These are phyloP conservation scores for Xestia ashworthii DNA, from an alignment of 2,888 invertebrate species.

Conservation along the genomic window DNA sequence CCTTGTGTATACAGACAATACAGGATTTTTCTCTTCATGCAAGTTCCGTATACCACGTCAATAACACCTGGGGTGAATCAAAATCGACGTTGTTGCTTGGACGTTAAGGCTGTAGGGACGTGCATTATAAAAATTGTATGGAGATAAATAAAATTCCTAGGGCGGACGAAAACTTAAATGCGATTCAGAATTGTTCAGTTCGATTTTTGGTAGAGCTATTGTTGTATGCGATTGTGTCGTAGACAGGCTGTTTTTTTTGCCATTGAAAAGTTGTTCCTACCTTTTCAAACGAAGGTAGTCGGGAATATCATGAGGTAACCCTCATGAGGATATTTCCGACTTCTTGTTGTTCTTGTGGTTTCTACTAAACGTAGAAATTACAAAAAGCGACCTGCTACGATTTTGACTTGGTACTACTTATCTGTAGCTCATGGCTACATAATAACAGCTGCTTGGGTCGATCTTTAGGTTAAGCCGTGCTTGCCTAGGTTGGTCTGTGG, in stretches of 20 bases:
- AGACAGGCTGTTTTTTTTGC: slow-evolving; percentile 28
- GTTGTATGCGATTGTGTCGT: slow-evolving; percentile 38
- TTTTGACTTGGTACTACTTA: too few relatives aligned
- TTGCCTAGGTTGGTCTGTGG: too few relatives aligned
- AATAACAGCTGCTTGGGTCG: too few relatives aligned
- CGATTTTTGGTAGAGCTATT: slow-evolving; percentile 54
- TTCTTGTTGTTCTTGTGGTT: too few relatives aligned
- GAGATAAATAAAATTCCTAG: slow-evolving; percentile 59
- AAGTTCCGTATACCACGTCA: slow-evolving; percentile 43
- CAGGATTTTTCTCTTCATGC: slow-evolving; percentile 60
- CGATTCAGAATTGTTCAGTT: slow-evolving; percentile 61
- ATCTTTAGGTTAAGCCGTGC: too few relatives aligned
- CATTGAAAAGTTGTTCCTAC: slow-evolving; percentile 12
- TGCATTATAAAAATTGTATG: slow-evolving; percentile 35
- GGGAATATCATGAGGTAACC: too few relatives aligned
- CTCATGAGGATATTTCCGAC: too few relatives aligned
- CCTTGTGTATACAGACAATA: slow-evolving; percentile 56
- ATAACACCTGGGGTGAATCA: slow-evolving; percentile 11
- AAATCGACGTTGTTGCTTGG: slow-evolving; percentile 28
- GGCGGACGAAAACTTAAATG: slow-evolving; percentile 61
- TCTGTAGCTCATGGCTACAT: too few relatives aligned
- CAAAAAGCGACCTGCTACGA: too few relatives aligned
- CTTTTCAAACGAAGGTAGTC: background rate
- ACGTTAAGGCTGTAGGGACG: background rate
- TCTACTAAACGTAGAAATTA: too few relatives aligned